Evolutionary conservation across 2,113 vertebrate genomes (phyloP), one percentile per base, ranked within the genome.

Genomic region (Taurulus bubalis): DNA sequence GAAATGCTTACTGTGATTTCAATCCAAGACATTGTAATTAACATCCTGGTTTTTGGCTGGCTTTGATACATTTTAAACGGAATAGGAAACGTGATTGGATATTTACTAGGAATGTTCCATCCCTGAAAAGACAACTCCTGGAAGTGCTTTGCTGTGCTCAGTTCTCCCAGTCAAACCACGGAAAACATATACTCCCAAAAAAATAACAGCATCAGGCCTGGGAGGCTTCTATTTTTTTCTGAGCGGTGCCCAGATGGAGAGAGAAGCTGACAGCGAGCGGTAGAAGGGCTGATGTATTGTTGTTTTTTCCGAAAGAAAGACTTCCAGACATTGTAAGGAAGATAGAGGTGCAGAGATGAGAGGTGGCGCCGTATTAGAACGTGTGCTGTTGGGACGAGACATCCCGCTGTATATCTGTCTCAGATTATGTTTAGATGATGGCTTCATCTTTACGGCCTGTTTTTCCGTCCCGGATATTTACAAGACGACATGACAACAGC

Each of bases 11-110:
- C 63, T 66, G 65, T 67, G 79, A 89, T 91, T 88, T 82, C 84
- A 90, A 92, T 94, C 84, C 87, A 89, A 91, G 81, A 65, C 63
- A 76, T 77, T 93, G 90, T 86, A 92, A 93, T 94, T 92, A 92
- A 90, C 65, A 79, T 87, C 68, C 70, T 75, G 65, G 78, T 84
- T 88, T 90, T 85, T 80, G 78, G 68, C 66, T 69, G 65, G 82
- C 84, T 91, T 89, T 90, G 81, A 86, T 66, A 68, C 80, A 79
- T 88, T 71, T 86, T 28, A 85, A 89, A 80, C 11, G 22, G 87
- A 89, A 87, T 32, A 22, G 11, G 76, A 80, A 75, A 86, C 83
- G 56, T 24, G 24, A 83, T 77, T 86, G 70, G 45, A 82, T 64
- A 72, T 85, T 90, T 82, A 65, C 40, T 11, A 6, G 68, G 58